Percentiles rank a stretch among this genome's conserved stretches.
These are phyloP conservation scores for Scalopus aquaticus DNA, from an alignment of 2,113 vertebrate species.

Conservation along the genomic window DNA sequence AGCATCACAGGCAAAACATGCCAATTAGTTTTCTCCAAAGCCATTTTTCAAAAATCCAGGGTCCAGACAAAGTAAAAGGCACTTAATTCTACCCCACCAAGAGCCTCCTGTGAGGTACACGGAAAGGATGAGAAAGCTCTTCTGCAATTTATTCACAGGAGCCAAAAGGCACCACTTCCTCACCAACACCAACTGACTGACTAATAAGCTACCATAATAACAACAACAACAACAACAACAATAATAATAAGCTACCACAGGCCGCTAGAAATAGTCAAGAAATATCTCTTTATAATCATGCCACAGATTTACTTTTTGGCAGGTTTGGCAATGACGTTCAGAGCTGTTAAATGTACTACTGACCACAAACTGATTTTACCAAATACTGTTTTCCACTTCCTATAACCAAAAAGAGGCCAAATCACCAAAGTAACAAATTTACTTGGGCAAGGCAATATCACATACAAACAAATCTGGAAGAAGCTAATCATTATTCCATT, in stretches of 20 bases:
- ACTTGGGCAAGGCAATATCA: neutral
- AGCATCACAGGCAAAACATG: slow-evolving; percentile 47
- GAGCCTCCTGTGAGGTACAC: neutral
- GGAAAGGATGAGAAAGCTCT: neutral
- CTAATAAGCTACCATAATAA: neutral
- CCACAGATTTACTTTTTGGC: neutral
- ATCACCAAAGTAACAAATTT: slow-evolving; percentile 9
- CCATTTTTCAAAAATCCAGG: neutral
- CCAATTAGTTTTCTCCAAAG: slow-evolving; percentile 26
- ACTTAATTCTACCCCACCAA: neutral
- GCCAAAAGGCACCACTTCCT: slow-evolving; percentile 33
- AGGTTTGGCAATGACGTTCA: slow-evolving; percentile 3
- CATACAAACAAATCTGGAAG: slow-evolving; percentile 6
- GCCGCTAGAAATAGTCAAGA: slow-evolving; percentile 15
- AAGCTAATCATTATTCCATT: neutral
- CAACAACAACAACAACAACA: no score
- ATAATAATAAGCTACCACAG: neutral
- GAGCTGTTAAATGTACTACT: slow-evolving; percentile 15
- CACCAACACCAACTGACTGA: slow-evolving; percentile 22
- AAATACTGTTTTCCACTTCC: slow-evolving; percentile 22
- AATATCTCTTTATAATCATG: neutral
- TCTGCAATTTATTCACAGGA: neutral
- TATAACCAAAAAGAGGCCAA: neutral
- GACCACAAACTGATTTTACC: slow-evolving; percentile 35
- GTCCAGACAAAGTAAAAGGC: slow-evolving; percentile 17